A percentile compares a stretch with the other conserved stretches of the same genome.
Conservation (phyloP, 2,113 vertebrate species). For the Limnothrissa miodon region DNA sequence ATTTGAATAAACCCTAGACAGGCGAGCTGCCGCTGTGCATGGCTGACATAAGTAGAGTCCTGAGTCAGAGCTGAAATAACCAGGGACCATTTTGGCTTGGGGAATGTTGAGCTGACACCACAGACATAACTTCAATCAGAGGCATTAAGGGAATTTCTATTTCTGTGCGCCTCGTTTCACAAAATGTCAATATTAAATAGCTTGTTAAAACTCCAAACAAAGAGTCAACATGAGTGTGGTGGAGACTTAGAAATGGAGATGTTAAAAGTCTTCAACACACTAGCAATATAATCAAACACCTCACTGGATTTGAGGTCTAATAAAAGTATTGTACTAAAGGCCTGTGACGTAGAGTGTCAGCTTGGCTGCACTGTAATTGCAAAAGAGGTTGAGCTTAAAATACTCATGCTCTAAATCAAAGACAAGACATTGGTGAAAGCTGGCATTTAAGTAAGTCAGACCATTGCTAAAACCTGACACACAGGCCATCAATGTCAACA, state of each 20-base stretch:
- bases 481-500: background rate
- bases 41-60: slow-evolving; percentile 6
- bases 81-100: background rate
- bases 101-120: background rate
- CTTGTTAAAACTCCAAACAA: background rate
- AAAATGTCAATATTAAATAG: background rate
- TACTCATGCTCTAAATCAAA: slow-evolving; percentile 15
- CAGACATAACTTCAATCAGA: background rate
- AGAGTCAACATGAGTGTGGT: background rate
- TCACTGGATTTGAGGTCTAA: background rate
- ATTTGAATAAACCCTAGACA: slow-evolving; percentile 26
- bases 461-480: background rate
- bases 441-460: background rate
- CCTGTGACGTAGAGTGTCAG: no score
- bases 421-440: background rate
- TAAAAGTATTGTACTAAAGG: background rate
- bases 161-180: background rate
- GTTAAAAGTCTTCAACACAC: background rate
- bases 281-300: background rate
- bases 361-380: background rate
- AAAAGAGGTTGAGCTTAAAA: background rate
- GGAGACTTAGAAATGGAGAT: background rate
- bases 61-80: slow-evolving; percentile 22
- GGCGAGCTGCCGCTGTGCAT: slow-evolving; percentile 9
- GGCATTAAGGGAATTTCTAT: slow-evolving; percentile 13